These are phyloP conservation scores for Chymomyza costata DNA, from an alignment of 1,140 invertebrate species.

Conservation along the genomic window DNA sequence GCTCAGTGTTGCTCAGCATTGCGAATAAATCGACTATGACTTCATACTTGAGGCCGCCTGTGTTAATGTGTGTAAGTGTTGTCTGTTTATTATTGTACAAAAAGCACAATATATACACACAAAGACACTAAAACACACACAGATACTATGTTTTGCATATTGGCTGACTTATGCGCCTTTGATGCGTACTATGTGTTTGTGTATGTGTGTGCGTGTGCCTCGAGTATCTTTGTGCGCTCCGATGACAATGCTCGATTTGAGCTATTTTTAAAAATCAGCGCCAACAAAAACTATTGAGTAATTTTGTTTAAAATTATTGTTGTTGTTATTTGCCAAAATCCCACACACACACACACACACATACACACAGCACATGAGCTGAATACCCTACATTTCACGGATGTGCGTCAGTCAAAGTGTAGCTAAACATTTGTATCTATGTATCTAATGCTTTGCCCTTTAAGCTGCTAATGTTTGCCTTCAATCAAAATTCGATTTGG, in stretches of 20 bases:
- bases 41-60: slow-evolving; percentile 44
- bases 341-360: no score
- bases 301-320: slow-evolving; percentile 31
- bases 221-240: neutral
- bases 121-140: neutral
- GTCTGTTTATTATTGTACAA: slow-evolving; percentile 55
- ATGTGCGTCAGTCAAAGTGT: slow-evolving; percentile 54
- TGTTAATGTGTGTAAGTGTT: no score
- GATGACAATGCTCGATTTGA: slow-evolving; percentile 57
- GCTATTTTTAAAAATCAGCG: slow-evolving; percentile 58
- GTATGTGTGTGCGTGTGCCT: slow-evolving; percentile 26
- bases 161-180: slow-evolving; percentile 46
- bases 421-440: neutral
- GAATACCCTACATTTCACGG: slow-evolving; percentile 54
- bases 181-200: slow-evolving; percentile 40
- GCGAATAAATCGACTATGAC: slow-evolving; percentile 58
- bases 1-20: no score
- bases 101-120: slow-evolving; percentile 32
- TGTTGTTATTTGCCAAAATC: slow-evolving; percentile 13
- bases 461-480: neutral
- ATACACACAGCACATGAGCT: slow-evolving; percentile 1
- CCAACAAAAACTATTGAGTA: slow-evolving; percentile 58
- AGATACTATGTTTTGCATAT: slow-evolving; percentile 27
- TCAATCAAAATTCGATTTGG: slow-evolving; percentile 7
- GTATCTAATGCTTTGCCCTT: no score